Conservation (phyloP, 2,113 vertebrate genomes). For the Gymnobelideus leadbeateri region DNA sequence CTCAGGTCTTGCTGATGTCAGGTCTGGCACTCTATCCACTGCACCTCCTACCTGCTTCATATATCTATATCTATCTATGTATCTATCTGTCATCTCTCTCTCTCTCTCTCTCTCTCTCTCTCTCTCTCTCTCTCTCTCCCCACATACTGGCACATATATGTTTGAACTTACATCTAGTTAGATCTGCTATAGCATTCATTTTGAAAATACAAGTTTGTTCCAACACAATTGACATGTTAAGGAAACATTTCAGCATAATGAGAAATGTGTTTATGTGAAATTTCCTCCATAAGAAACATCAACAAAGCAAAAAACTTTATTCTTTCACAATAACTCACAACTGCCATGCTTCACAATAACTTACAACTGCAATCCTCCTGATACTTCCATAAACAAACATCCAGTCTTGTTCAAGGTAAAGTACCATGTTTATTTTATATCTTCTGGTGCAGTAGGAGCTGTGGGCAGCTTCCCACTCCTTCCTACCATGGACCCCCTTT, state of each 20-base stretch:
- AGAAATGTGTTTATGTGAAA: not conserved
- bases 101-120: too few species aligned
- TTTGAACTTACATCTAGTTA: not conserved
- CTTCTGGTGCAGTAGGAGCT: not conserved
- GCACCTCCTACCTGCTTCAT: not conserved
- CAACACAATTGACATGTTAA: not conserved
- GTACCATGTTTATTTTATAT: not conserved
- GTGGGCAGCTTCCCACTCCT: too few species aligned
- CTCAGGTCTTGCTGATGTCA: not conserved
- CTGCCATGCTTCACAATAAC: not conserved
- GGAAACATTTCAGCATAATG: not conserved
- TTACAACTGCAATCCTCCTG: not conserved
- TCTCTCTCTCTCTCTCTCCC: not conserved
- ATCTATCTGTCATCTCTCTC: too few species aligned
- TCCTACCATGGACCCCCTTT: too few species aligned
- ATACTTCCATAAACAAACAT: not conserved
- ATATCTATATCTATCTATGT: not conserved
- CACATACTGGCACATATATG: not conserved
- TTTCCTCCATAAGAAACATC: not conserved
- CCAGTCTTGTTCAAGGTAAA: not conserved
- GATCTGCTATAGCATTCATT: not conserved
- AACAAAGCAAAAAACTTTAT: not conserved
- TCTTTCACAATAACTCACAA: not conserved
- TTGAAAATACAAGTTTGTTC: not conserved
- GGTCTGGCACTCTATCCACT: not conserved